These are phyloP conservation scores for Drosophila chauvacae DNA, from an alignment of 1,140 invertebrate species.

Conservation along the genomic window DNA sequence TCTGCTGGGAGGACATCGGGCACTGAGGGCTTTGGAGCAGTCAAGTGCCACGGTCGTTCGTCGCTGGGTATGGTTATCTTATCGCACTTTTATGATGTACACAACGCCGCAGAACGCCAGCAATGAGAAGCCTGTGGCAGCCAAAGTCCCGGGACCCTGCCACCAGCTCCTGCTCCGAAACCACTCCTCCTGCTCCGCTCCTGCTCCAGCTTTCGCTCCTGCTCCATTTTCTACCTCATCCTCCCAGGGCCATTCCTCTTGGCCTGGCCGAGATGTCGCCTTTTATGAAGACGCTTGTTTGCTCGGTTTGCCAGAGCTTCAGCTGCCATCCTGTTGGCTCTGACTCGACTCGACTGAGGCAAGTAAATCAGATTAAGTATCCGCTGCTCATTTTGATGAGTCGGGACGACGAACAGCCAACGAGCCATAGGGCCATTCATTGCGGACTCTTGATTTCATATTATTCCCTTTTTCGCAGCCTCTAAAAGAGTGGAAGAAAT, in stretches of 20 bases:
- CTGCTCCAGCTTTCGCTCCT: not conserved
- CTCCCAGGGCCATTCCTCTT: constrained; percentile 6
- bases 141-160: constrained; percentile 11
- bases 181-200: not conserved
- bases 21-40: constrained; percentile 28
- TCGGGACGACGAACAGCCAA: constrained; percentile 49
- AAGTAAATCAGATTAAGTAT: constrained; percentile 83
- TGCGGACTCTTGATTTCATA: constrained; percentile 70
- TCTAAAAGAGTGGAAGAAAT: constrained; percentile 30
- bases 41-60: constrained; percentile 58
- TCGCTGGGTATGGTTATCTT: constrained; percentile 64
- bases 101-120: constrained; percentile 64
- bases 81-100: constrained; percentile 81
- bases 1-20: not conserved
- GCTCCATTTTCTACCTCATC: not conserved
- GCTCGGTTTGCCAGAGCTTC: constrained; percentile 59
- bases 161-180: not conserved
- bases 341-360: constrained; percentile 49
- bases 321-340: constrained; percentile 30
- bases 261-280: constrained; percentile 59
- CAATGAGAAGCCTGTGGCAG: constrained; percentile 59
- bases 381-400: constrained; percentile 83
- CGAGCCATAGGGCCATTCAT: constrained; percentile 28
- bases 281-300: constrained; percentile 83
- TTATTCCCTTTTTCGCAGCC: constrained; percentile 46